phyloP scores from a whole-genome alignment of 1,140 invertebrate species.

The Streblospio benedicti region DNA sequence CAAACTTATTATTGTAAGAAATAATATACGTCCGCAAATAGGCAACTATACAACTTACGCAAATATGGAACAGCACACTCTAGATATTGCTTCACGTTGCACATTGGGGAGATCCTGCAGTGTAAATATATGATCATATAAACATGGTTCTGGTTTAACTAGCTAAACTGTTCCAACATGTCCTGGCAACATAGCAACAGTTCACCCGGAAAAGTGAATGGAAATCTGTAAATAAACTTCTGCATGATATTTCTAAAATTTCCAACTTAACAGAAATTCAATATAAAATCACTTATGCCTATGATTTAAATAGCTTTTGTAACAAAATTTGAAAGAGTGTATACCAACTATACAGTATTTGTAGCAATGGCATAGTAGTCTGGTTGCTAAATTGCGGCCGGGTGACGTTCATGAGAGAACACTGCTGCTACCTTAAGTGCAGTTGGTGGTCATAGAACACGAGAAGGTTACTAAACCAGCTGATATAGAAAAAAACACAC shows the following conservation, averaged over 20 bases:
- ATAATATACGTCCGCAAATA: too few relatives aligned
- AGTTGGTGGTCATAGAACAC: background rate
- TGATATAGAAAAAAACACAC: background rate
- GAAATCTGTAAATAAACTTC: background rate
- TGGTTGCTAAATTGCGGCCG: too few relatives aligned
- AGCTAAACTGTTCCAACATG: background rate
- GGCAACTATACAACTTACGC: too few relatives aligned
- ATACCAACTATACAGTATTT: too few relatives aligned
- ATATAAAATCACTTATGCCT: background rate
- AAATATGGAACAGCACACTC: background rate
- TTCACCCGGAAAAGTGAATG: background rate
- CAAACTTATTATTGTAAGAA: too few relatives aligned
- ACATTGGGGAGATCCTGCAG: conserved; percentile 4
- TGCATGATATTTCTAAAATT: background rate
- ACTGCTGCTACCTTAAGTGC: background rate
- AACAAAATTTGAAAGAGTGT: too few relatives aligned
- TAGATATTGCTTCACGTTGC: conserved; percentile 3
- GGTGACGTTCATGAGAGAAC: background rate
- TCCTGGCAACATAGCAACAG: background rate
- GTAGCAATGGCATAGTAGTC: too few relatives aligned
- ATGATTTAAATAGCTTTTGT: too few relatives aligned
- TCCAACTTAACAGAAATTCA: background rate
- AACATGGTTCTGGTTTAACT: background rate
- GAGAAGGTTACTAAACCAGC: too few relatives aligned
- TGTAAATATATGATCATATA: background rate